phyloP scores from a whole-genome alignment of 2,113 vertebrate species.

The Cairina moschata region DNA sequence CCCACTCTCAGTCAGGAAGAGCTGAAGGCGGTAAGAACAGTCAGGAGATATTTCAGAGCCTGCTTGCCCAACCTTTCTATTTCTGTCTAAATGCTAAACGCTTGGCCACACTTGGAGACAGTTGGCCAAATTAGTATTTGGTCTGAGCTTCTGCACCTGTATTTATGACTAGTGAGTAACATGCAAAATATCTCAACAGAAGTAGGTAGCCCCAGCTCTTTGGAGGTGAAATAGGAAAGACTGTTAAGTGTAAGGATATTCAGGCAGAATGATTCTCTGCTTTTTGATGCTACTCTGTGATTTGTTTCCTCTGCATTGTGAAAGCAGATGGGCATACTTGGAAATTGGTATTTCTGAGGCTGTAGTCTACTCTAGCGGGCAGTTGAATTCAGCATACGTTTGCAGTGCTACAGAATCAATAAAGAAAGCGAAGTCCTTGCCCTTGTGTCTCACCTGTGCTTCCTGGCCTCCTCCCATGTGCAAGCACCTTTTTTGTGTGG shows the following conservation, averaged over 20 bases:
- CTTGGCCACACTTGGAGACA: no score
- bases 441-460: rapidly evolving
- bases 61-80: no score
- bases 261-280: rapidly evolving
- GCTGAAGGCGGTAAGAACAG: rapidly evolving
- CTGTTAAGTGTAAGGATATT: not conserved
- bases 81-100: rapidly evolving
- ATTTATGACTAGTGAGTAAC: not conserved
- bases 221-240: not conserved
- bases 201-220: not conserved
- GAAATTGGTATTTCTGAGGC: rapidly evolving
- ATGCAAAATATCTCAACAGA: not conserved
- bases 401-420: rapidly evolving
- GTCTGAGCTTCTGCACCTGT: not conserved
- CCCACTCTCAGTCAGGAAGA: not conserved
- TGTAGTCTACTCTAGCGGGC: rapidly evolving
- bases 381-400: rapidly evolving
- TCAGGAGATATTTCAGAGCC: not conserved
- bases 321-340: not conserved
- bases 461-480: not conserved
- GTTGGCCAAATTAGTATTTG: rapidly evolving
- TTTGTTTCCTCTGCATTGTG: not conserved
- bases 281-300: no score
- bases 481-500: not conserved
- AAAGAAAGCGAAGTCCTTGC: rapidly evolving